Evolutionary conservation across 2,888 invertebrate genomes (phyloP).

Genomic region (Fragum whitleyi): DNA sequence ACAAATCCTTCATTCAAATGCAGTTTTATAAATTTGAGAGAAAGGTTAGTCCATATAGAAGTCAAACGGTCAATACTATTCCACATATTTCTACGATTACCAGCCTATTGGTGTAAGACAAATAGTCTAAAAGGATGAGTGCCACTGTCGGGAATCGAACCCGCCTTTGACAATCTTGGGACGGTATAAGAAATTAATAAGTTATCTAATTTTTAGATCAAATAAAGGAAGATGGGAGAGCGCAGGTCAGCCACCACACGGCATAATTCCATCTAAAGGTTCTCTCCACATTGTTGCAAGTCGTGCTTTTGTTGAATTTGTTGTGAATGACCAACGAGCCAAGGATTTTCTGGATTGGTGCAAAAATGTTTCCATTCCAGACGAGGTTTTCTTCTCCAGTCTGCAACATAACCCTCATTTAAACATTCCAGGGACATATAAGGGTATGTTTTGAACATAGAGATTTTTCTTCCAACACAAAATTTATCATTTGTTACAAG

Average conservation of each 20-base stretch:
- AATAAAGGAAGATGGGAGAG: conserved; percentile 55
- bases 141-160: too few species aligned
- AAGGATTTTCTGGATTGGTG: conserved; percentile 77
- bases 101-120: too few species aligned
- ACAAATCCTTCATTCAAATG: too few species aligned
- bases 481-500: too few species aligned
- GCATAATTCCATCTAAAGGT: conserved; percentile 73
- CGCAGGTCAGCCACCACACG: conserved; percentile 60
- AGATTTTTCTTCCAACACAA: too few species aligned
- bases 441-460: conserved; percentile 58
- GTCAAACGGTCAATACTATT: too few species aligned
- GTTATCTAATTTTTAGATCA: conserved; percentile 43
- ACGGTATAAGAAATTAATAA: too few species aligned
- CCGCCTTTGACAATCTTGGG: too few species aligned
- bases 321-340: conserved; percentile 67
- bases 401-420: conserved; percentile 78
- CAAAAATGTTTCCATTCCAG: conserved; percentile 71
- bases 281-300: conserved; percentile 76
- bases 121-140: too few species aligned
- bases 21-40: too few species aligned
- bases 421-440: conserved; percentile 75
- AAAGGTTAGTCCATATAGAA: too few species aligned
- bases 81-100: too few species aligned
- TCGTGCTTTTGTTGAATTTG: conserved; percentile 77
- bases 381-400: conserved; percentile 79